Percentiles rank a stretch among this genome's conserved stretches.
These are phyloP conservation scores for Phalanger gymnotis DNA, from an alignment of 2,797 vertebrate species.

Conservation along the genomic window DNA sequence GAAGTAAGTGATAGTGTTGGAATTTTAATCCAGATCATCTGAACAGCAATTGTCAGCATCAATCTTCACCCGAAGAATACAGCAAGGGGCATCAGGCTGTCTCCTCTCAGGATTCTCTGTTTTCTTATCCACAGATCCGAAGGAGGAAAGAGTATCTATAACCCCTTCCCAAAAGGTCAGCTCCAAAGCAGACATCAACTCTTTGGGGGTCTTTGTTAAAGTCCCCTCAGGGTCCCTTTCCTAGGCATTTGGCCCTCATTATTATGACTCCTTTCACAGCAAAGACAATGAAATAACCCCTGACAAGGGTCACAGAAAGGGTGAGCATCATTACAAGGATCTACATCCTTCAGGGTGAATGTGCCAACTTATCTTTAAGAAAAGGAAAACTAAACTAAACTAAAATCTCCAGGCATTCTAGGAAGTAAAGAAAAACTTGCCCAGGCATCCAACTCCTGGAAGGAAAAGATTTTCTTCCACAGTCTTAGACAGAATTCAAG, in stretches of 20 bases:
- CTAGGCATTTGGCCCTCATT: neutral
- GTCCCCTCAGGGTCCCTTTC: neutral
- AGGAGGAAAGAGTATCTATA: neutral
- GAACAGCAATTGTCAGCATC: neutral
- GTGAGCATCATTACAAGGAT: conserved; percentile 18
- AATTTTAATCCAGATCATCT: neutral
- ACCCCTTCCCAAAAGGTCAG: neutral
- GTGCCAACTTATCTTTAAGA: conserved; percentile 36
- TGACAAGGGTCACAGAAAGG: neutral
- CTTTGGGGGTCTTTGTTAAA: neutral
- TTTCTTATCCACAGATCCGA: neutral
- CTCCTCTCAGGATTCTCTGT: neutral
- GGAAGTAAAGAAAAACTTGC: conserved; percentile 63
- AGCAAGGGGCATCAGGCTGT: neutral
- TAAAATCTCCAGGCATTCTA: conserved; percentile 2
- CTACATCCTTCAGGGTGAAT: conserved; percentile 28
- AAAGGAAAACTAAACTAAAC: conserved; percentile 1
- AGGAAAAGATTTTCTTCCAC: conserved; percentile 48
- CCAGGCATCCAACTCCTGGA: conserved; percentile 44
- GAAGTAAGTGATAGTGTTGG: neutral
- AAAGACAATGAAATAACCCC: neutral
- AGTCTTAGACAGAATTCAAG: conserved; percentile 51
- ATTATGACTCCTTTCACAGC: neutral
- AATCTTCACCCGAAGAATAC: neutral
- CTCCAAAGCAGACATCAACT: neutral